Evolutionary conservation across 2,888 invertebrate species (phyloP), one percentile per base, ranked within the genome.

Genomic region (Andrena chrysosceles): DNA sequence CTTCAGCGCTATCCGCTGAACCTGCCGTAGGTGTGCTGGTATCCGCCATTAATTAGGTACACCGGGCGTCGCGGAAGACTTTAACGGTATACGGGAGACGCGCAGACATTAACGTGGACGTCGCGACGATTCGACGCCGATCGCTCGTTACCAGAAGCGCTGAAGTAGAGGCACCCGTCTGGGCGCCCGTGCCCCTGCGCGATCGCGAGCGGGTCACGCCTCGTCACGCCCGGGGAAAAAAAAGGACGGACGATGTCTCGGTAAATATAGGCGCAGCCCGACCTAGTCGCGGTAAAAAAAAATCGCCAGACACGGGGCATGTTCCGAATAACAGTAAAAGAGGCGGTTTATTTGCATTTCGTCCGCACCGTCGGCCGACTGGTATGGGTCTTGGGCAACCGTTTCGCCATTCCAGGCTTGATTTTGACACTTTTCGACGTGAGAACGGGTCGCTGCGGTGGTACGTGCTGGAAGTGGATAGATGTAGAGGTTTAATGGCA

Each of bases 21-120:
- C 42, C 77, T 26, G 48, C 82, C 63, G 76, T 78, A 85, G 78
- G 77, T 71, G 76, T 81, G 26, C 60, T 62, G 52, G 48, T 81
- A 75, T 72, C 77, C 78, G 75, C 81, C 87, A 87, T 90, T 90
- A 90, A 89, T 90, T 90, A 90, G 87, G 83, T 90, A 88, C 85
- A 77, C 72, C 85, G 81, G 83, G 81, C 81, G 86, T 79, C 81
- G 82, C 64, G 81, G 77, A 68, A 83, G 80, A 80, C 80, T 88
- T 90, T 90, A 90, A 90, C 89, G 90, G 89, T 90, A 91, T 88
- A 90, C 71, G 80, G 80, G 87, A 89, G 85, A 88, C 89, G 81
- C 81, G 85, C 84, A 81, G 86, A 81, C 86, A 83, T 89, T 87
- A 86, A 83, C 85, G 84, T 83, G 80, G 73, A 78, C 80, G 71